Evolutionary conservation across 2,888 invertebrate species (phyloP).

Genomic region (Sicus ferrugineus): DNA sequence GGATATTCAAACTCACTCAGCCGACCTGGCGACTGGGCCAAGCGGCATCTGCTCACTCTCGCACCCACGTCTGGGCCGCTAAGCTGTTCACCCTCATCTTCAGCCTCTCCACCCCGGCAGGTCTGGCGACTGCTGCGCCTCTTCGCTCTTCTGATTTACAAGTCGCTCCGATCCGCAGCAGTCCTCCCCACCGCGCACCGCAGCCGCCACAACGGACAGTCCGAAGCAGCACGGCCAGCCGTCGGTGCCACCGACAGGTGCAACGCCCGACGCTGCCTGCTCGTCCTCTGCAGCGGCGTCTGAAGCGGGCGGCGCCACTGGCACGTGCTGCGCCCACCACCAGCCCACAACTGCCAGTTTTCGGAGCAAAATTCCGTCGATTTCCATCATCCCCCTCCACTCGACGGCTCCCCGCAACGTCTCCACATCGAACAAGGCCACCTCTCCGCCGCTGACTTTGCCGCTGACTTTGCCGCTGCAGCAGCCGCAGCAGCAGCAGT

Average conservation of each 20-base stretch:
- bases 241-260: slow-evolving; percentile 47
- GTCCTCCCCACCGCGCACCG: not conserved
- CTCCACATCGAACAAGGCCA: slow-evolving; percentile 56
- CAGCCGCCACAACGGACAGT: slow-evolving; percentile 56
- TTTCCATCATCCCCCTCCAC: slow-evolving; percentile 61
- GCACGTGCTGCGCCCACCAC: slow-evolving; percentile 44
- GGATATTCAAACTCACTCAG: slow-evolving; percentile 11
- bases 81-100: not conserved
- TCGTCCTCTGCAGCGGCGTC: slow-evolving; percentile 40
- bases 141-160: not conserved
- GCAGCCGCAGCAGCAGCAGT: slow-evolving; percentile 20
- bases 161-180: not conserved
- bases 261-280: slow-evolving; percentile 38
- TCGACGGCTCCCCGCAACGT: slow-evolving; percentile 47
- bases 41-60: slow-evolving; percentile 31
- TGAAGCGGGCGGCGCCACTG: slow-evolving; percentile 37
- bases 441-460: slow-evolving; percentile 56
- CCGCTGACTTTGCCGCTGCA: slow-evolving; percentile 34
- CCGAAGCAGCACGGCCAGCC: slow-evolving; percentile 58
- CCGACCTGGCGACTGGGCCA: not conserved
- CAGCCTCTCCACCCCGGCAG: not conserved
- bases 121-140: not conserved
- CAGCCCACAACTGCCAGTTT: slow-evolving; percentile 51
- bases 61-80: not conserved
- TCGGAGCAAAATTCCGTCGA: slow-evolving; percentile 61